Evolutionary conservation across 2,888 invertebrate species (phyloP).

Genomic region (Poecilus cupreus): DNA sequence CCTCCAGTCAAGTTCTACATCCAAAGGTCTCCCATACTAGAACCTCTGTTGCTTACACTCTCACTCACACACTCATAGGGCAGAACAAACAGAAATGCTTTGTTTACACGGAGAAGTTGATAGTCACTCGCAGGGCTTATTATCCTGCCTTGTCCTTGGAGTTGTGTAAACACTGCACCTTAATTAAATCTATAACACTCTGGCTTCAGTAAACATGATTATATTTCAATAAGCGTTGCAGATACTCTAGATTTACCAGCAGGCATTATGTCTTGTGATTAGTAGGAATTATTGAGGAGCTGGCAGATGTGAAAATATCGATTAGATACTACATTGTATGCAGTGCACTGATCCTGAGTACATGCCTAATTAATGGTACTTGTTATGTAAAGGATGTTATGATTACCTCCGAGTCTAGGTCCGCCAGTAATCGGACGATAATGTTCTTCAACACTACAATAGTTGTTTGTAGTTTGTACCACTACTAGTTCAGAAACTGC

Average conservation of each 20-base stretch:
- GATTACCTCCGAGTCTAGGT: no score
- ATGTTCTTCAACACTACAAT: no score
- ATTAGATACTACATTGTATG: background rate
- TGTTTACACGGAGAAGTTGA: conserved; percentile 15
- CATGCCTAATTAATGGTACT: no score
- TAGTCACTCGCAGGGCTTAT: background rate
- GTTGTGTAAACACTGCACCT: conserved; percentile 24
- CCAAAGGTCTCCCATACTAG: no score
- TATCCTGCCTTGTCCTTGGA: conserved; percentile 9
- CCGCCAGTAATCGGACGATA: no score
- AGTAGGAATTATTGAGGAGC: background rate
- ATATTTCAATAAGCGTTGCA: conserved; percentile 9
- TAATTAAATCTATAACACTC: conserved; percentile 43
- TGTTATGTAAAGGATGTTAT: no score
- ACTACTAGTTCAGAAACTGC: no score
- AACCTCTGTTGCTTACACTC: background rate
- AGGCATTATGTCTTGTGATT: background rate
- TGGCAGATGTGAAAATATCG: conserved; percentile 7
- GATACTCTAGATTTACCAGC: background rate
- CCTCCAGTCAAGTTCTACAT: no score
- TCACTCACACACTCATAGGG: background rate
- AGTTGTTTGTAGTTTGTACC: no score
- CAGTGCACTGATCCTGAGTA: background rate
- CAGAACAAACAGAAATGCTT: background rate
- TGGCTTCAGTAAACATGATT: conserved; percentile 32